Evolutionary conservation across 1,140 invertebrate genomes (phyloP).

Genomic region (Rhagoletis pomonella): DNA sequence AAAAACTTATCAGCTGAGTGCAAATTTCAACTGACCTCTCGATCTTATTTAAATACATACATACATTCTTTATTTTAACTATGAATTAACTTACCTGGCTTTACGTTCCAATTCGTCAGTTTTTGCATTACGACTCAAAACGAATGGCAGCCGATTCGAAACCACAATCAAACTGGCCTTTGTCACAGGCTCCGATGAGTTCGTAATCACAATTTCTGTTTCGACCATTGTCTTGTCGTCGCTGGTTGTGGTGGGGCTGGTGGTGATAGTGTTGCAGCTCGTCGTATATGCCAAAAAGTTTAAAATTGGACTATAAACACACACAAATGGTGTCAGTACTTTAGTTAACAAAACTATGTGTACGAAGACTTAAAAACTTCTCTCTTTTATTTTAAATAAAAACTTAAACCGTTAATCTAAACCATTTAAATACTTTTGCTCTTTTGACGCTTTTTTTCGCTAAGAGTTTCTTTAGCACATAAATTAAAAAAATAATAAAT

Average conservation of each 20-base stretch:
- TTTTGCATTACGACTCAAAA: slow-evolving; percentile 83
- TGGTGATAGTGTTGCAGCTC: not conserved
- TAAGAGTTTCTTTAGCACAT: not conserved
- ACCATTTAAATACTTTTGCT: not conserved
- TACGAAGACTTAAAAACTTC: not conserved
- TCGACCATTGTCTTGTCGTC: slow-evolving; percentile 64
- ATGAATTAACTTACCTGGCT: slow-evolving; percentile 80
- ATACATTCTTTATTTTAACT: too few relatives aligned
- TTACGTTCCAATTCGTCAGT: slow-evolving; percentile 84
- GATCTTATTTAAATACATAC: too few relatives aligned
- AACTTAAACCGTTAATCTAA: not conserved
- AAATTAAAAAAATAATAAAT: not conserved
- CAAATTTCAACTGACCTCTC: too few relatives aligned
- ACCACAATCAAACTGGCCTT: slow-evolving; percentile 90
- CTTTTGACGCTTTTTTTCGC: not conserved
- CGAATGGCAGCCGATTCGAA: slow-evolving; percentile 91
- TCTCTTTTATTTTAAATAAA: not conserved
- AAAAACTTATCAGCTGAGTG: too few relatives aligned
- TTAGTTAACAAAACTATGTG: not conserved
- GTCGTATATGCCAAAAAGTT: slow-evolving; percentile 45
- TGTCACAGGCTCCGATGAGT: slow-evolving; percentile 65
- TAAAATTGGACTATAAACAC: slow-evolving; percentile 50
- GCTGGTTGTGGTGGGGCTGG: not conserved
- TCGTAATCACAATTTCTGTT: slow-evolving; percentile 72
- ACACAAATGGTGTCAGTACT: slow-evolving; percentile 39